Conservation (phyloP, 2,113 vertebrate species). For the Megaleporinus macrocephalus region DNA sequence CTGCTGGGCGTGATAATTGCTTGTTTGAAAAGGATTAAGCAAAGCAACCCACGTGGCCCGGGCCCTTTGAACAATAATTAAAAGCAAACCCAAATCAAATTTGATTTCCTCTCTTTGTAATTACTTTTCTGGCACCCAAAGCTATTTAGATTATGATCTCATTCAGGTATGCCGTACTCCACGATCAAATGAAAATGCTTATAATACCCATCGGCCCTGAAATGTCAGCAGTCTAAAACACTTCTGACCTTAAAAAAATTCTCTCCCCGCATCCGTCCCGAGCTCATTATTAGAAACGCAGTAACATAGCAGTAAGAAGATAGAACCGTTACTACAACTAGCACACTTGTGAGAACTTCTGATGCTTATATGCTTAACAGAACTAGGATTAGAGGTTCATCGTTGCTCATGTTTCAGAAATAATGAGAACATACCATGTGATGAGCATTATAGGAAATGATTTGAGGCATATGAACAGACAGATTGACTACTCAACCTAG, state of each 20-base stretch:
- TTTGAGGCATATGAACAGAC: not conserved
- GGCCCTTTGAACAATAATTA: constrained; percentile 51
- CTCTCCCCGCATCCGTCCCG: not conserved
- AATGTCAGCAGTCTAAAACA: constrained; percentile 31
- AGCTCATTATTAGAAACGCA: not conserved
- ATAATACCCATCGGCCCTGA: constrained; percentile 23
- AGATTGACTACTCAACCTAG: not conserved
- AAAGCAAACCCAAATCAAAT: constrained; percentile 59
- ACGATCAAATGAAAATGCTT: constrained; percentile 44
- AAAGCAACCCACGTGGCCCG: constrained; percentile 30
- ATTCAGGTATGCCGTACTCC: constrained; percentile 61
- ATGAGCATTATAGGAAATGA: not conserved
- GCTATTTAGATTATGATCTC: constrained; percentile 66
- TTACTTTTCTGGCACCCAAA: constrained; percentile 56
- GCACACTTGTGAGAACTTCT: not conserved
- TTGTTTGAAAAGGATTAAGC: constrained; percentile 46
- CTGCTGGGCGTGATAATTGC: constrained; percentile 46
- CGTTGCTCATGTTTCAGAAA: not conserved
- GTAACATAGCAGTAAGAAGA: not conserved
- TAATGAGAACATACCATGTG: not conserved
- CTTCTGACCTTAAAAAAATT: constrained; percentile 16
- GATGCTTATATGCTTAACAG: not conserved
- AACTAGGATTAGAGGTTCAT: not conserved
- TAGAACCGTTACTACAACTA: not conserved
- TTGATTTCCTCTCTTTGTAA: constrained; percentile 61